Evolutionary conservation across 2,888 invertebrate species (phyloP).

Genomic region (Ptilodon capucinus): DNA sequence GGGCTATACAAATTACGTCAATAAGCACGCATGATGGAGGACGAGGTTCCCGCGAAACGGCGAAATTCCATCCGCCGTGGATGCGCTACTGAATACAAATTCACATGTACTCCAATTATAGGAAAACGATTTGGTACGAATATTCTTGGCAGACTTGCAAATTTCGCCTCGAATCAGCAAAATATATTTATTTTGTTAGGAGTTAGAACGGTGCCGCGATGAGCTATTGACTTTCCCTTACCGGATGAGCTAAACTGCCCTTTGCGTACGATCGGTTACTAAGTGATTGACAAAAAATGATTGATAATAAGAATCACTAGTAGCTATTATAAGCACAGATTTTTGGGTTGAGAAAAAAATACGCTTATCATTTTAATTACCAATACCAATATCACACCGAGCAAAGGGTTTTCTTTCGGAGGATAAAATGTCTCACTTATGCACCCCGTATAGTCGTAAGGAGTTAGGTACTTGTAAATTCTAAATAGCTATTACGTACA

Average conservation of each 20-base stretch:
- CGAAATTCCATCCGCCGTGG: constrained; percentile 76
- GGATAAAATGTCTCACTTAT: too few relatives aligned
- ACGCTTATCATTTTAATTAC: too few relatives aligned
- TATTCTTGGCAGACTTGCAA: constrained; percentile 83
- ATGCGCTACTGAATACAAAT: constrained; percentile 82
- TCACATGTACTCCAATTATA: constrained; percentile 83
- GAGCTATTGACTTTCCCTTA: constrained; percentile 67
- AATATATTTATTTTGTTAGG: constrained; percentile 80
- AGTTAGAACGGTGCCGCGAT: constrained; percentile 65
- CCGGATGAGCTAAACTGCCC: constrained; percentile 50
- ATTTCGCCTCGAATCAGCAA: constrained; percentile 79
- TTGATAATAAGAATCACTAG: constrained; percentile 18
- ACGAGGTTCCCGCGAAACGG: constrained; percentile 72
- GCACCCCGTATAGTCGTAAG: too few relatives aligned
- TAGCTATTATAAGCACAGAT: too few relatives aligned
- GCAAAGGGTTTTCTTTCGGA: too few relatives aligned
- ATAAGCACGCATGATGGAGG: constrained; percentile 80
- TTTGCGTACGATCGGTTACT: constrained; percentile 38
- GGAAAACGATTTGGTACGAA: constrained; percentile 83
- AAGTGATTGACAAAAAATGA: constrained; percentile 27
- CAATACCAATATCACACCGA: too few relatives aligned
- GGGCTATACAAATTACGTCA: constrained; percentile 73
- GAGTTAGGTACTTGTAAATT: too few relatives aligned
- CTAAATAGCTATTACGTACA: too few relatives aligned
- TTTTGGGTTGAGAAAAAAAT: too few relatives aligned